phyloP scores from a whole-genome alignment of 2,113 vertebrate species.

The Amphiprion percula region DNA sequence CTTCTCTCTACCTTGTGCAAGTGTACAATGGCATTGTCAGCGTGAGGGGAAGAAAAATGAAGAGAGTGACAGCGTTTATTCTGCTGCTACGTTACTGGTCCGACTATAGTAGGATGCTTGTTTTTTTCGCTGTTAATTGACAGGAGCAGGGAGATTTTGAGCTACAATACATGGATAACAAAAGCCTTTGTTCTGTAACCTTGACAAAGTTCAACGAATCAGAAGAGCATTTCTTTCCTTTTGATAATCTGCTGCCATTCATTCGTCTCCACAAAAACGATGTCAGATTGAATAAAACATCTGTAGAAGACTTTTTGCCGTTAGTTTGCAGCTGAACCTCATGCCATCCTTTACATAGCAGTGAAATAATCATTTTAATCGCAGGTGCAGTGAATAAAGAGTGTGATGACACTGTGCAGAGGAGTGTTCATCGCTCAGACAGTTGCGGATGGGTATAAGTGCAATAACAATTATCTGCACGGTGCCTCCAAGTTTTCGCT shows the following conservation, averaged over 20 bases:
- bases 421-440: neutral
- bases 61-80: slow-evolving; percentile 5
- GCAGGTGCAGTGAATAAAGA: slow-evolving; percentile 11
- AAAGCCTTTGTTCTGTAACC: slow-evolving; percentile 37
- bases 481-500: neutral
- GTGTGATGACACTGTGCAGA: neutral
- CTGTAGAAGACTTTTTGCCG: slow-evolving; percentile 6
- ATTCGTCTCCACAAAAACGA: neutral
- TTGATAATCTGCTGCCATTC: slow-evolving; percentile 26
- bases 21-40: neutral
- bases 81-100: neutral
- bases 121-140: slow-evolving; percentile 5
- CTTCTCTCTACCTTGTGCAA: neutral
- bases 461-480: neutral
- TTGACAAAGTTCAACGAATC: slow-evolving; percentile 15
- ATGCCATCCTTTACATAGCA: neutral
- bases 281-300: slow-evolving; percentile 44
- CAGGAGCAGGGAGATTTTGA: slow-evolving; percentile 8
- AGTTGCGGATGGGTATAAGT: neutral
- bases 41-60: slow-evolving; percentile 17
- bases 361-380: slow-evolving; percentile 17
- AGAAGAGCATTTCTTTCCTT: neutral
- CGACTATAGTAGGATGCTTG: neutral
- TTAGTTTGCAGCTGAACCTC: slow-evolving; percentile 3
- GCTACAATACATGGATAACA: neutral